phyloP scores from a whole-genome alignment of 2,888 invertebrate species.

The Dasypolia templi region DNA sequence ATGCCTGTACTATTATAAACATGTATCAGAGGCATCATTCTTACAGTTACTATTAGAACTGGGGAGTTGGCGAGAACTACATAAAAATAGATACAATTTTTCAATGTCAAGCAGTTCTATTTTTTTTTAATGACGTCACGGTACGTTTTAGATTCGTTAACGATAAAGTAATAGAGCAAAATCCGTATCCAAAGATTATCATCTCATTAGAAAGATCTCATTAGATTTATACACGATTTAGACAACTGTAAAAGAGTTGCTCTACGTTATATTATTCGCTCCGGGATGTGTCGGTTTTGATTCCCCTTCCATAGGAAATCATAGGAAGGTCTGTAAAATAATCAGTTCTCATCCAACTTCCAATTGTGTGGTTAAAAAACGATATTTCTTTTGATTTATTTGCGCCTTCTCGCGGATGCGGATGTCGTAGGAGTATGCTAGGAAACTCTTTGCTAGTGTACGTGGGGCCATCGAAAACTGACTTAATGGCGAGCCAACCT shows the following conservation, averaged over 20 bases:
- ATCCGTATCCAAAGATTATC: not conserved
- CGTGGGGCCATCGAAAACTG: conserved; percentile 36
- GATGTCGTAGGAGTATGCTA: conserved; percentile 38
- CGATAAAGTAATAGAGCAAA: not conserved
- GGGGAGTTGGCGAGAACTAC: not conserved
- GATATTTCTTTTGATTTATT: conserved; percentile 22
- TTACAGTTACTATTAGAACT: not conserved
- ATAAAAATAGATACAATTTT: not conserved
- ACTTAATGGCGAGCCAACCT: too few species aligned
- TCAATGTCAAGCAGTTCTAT: not conserved
- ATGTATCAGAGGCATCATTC: not conserved
- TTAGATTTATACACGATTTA: not conserved
- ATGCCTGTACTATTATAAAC: too few species aligned
- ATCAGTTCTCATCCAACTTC: not conserved
- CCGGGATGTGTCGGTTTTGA: not conserved
- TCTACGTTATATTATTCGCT: not conserved
- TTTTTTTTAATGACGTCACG: not conserved
- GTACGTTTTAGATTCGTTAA: not conserved
- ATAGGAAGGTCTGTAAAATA: not conserved
- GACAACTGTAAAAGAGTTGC: not conserved
- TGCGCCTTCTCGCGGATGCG: conserved; percentile 22
- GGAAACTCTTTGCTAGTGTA: conserved; percentile 26
- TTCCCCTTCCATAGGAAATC: not conserved
- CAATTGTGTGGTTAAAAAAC: conserved; percentile 16
- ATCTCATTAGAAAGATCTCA: too few species aligned